A percentile compares a stretch with the other conserved stretches of the same genome.
Conservation (phyloP, 2,113 vertebrate genomes). For the Sylvia atricapilla region DNA sequence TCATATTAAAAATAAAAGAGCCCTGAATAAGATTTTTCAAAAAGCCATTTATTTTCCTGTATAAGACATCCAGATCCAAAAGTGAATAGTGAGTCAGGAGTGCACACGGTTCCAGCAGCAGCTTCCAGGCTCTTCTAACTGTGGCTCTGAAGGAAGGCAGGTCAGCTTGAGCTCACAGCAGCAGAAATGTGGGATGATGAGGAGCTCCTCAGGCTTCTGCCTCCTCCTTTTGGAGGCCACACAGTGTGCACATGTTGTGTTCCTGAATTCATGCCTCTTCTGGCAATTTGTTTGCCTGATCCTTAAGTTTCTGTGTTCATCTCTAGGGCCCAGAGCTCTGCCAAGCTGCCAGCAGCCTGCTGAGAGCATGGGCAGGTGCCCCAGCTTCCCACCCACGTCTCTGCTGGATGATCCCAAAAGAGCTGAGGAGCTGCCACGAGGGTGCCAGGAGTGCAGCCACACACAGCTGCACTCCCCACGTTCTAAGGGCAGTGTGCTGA, state of each 20-base stretch:
- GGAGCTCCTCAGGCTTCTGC: neutral
- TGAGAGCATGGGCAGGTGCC: neutral
- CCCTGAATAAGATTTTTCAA: neutral
- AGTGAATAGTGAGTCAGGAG: neutral
- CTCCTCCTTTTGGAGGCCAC: neutral
- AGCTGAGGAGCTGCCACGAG: neutral
- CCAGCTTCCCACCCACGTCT: neutral
- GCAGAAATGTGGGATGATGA: neutral
- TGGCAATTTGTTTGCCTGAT: neutral
- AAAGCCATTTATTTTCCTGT: neutral
- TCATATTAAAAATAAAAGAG: neutral
- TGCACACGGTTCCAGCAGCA: fast-evolving
- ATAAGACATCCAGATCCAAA: neutral
- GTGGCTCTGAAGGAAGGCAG: neutral
- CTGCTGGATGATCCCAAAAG: neutral
- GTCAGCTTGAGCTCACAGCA: neutral
- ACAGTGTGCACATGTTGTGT: fast-evolving
- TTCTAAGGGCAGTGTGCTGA: neutral
- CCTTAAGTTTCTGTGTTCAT: neutral
- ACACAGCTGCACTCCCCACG: neutral
- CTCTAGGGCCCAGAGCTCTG: neutral
- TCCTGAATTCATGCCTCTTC: neutral
- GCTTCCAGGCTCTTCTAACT: neutral
- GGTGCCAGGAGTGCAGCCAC: neutral
- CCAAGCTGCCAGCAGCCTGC: neutral